These are phyloP conservation scores for Nomia melanderi DNA, from an alignment of 1,140 invertebrate genomes.

Conservation along the genomic window DNA sequence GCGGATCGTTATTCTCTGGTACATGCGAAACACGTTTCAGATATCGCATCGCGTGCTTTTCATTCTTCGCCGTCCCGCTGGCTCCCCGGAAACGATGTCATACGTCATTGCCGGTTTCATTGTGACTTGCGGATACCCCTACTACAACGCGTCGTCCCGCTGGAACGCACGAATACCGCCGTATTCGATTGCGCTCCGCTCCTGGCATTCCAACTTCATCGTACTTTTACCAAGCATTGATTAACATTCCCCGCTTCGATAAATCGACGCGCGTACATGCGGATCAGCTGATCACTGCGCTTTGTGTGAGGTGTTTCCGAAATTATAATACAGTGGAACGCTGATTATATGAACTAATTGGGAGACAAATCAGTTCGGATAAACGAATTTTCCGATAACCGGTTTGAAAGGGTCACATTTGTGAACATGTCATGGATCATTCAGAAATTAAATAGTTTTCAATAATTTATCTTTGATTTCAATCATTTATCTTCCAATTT, in stretches of 20 bases:
- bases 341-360: no score
- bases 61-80: conserved; percentile 53
- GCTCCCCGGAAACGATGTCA: conserved; percentile 48
- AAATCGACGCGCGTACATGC: conserved; percentile 48
- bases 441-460: no score
- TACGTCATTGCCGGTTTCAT: conserved; percentile 65
- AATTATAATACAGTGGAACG: no score
- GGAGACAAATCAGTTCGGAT: no score
- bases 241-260: conserved; percentile 33
- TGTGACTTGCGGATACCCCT: conserved; percentile 54
- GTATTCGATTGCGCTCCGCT: conserved; percentile 46
- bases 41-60: conserved; percentile 64
- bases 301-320: no score
- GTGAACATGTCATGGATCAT: no score
- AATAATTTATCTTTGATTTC: no score
- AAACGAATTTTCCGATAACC: no score
- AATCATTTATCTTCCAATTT: no score
- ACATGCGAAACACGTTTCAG: conserved; percentile 65
- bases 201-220: conserved; percentile 56
- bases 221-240: conserved; percentile 58
- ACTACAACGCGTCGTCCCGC: background rate
- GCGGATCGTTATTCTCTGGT: conserved; percentile 57
- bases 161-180: conserved; percentile 48
- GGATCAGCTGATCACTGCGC: conserved; percentile 19
- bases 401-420: no score